A percentile compares a stretch with the other conserved stretches of the same genome.
Evolutionary conservation across 2,888 invertebrate genomes (phyloP).

Genomic region (Drosophila vallismaia): DNA sequence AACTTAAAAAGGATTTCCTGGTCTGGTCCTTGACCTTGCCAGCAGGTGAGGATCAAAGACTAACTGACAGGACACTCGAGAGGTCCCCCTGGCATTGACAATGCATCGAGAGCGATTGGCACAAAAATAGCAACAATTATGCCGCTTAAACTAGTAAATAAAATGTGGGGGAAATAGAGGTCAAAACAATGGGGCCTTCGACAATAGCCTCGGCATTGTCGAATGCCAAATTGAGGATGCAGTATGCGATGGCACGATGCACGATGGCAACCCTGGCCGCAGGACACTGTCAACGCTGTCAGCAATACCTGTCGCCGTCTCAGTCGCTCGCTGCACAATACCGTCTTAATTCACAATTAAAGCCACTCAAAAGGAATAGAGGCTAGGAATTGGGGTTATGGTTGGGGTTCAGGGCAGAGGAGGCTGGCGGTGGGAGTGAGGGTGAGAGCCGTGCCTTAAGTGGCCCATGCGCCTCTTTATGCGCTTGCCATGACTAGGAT

Average conservation of each 20-base stretch:
- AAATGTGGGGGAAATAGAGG: conserved; percentile 46
- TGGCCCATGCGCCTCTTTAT: conserved; percentile 70
- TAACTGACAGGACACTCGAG: conserved; percentile 42
- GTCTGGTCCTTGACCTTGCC: conserved; percentile 57
- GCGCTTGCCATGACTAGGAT: conserved; percentile 23
- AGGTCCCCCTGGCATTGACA: conserved; percentile 74
- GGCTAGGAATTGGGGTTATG: background rate
- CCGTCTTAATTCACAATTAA: conserved; percentile 83
- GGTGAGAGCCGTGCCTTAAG: conserved; percentile 53
- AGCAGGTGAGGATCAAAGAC: conserved; percentile 62
- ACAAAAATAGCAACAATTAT: conserved; percentile 76
- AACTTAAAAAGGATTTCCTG: conserved; percentile 36
- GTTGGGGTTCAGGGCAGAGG: conserved; percentile 1
- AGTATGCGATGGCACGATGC: background rate
- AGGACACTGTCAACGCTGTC: conserved; percentile 20
- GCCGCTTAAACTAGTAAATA: conserved; percentile 70
- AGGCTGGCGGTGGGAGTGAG: background rate
- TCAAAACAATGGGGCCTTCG: conserved; percentile 51
- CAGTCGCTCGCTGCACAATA: conserved; percentile 70
- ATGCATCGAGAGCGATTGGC: conserved; percentile 71
- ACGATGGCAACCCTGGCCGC: conserved; percentile 42
- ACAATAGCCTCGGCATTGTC: conserved; percentile 75
- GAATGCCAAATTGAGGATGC: conserved; percentile 3
- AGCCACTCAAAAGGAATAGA: conserved; percentile 72
- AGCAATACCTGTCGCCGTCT: conserved; percentile 22